Evolutionary conservation across 2,797 vertebrate species (phyloP).

Genomic region (Potorous gilbertii): DNA sequence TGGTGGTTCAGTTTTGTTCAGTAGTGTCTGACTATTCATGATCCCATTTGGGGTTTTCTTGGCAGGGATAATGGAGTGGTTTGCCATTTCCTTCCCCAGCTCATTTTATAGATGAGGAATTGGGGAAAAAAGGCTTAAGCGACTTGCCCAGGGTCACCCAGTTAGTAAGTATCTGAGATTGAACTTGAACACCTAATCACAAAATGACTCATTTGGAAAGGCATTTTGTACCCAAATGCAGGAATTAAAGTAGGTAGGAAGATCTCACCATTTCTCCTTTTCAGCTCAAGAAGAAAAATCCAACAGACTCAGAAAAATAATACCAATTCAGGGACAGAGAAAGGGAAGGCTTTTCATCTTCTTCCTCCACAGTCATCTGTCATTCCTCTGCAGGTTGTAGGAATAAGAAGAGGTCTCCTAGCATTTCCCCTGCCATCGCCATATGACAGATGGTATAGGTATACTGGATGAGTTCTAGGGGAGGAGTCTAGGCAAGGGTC

Average conservation of each 20-base stretch:
- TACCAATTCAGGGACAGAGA: conserved; percentile 57
- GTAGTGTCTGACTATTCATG: neutral
- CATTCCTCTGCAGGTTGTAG: conserved; percentile 65
- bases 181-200: neutral
- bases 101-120: neutral
- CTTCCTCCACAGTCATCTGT: conserved; percentile 72
- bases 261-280: neutral
- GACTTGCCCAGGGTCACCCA: neutral
- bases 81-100: neutral
- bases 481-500: neutral
- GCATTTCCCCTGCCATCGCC: conserved; percentile 46
- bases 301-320: neutral
- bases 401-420: conserved; percentile 62
- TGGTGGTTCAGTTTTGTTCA: neutral
- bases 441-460: conserved; percentile 61
- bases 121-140: neutral
- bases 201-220: neutral
- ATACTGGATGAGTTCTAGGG: conserved; percentile 53
- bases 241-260: neutral
- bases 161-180: neutral
- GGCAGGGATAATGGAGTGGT: neutral
- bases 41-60: neutral
- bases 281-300: neutral
- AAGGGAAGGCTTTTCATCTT: conserved; percentile 35
- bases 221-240: neutral